phyloP scores from a whole-genome alignment of 1,140 invertebrate genomes.

The Atta colombica region DNA sequence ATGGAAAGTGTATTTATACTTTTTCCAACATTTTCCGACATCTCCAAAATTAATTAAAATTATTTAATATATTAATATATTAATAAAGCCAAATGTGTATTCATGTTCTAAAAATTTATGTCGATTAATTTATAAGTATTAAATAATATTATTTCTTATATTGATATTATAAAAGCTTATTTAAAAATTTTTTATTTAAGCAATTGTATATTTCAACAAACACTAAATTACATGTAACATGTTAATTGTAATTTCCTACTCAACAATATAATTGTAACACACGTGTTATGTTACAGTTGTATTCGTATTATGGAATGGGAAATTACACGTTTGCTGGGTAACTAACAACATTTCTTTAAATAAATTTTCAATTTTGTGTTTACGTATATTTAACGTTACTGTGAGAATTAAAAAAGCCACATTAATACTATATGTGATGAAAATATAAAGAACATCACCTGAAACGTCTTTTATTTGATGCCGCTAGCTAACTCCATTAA shows the following conservation, averaged over 20 bases:
- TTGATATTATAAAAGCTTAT: neutral
- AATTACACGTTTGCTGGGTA: neutral
- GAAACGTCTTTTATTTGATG: neutral
- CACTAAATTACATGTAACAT: too few relatives aligned
- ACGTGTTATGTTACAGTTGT: too few relatives aligned
- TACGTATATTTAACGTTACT: neutral
- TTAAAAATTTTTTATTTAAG: neutral
- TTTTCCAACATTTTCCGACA: too few relatives aligned
- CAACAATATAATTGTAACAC: too few relatives aligned
- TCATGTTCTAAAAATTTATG: neutral
- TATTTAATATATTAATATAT: neutral
- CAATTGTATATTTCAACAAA: too few relatives aligned
- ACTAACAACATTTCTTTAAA: neutral
- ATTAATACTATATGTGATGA: neutral
- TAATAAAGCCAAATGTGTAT: neutral
- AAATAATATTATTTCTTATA: neutral
- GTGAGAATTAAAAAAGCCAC: neutral
- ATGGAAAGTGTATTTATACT: slow-evolving; percentile 20
- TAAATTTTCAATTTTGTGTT: neutral
- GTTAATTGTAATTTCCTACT: too few relatives aligned
- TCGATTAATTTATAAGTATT: neutral
- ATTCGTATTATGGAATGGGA: too few relatives aligned
- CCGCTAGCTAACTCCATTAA: slow-evolving; percentile 31
- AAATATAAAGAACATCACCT: neutral
- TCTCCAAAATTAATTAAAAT: neutral